phyloP scores from a whole-genome alignment of 2,113 vertebrate species.

The Chamaetylas fuelleborni region DNA sequence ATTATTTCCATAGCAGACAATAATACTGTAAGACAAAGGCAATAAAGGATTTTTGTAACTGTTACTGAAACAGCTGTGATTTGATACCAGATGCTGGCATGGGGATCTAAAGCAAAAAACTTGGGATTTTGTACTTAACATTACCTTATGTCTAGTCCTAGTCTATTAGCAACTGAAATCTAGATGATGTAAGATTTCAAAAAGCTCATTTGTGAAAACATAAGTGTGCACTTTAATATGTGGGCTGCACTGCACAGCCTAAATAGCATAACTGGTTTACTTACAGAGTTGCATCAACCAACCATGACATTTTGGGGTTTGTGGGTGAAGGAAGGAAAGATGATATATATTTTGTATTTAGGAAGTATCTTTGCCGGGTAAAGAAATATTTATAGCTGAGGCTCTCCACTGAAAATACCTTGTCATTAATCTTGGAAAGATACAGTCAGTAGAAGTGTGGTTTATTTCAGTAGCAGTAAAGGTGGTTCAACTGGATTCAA shows the following conservation, averaged over 20 bases:
- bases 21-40: neutral
- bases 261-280: neutral
- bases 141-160: neutral
- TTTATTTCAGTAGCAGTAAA: neutral
- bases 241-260: neutral
- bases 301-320: neutral
- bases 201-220: neutral
- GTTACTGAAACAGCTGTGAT: neutral
- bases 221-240: neutral
- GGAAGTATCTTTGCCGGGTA: neutral
- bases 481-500: neutral
- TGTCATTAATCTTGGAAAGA: neutral
- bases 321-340: neutral
- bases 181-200: neutral
- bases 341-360: neutral
- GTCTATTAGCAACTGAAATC: neutral
- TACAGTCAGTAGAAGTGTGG: neutral
- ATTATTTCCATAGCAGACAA: neutral
- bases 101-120: neutral
- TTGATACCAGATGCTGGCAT: neutral
- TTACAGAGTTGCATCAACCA: neutral
- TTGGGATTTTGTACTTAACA: neutral
- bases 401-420: neutral
- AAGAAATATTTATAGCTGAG: neutral
- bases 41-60: neutral